Base-by-base conservation (phyloP, 1,140 invertebrate species). In the Pseudomyrmex sp. region DNA sequence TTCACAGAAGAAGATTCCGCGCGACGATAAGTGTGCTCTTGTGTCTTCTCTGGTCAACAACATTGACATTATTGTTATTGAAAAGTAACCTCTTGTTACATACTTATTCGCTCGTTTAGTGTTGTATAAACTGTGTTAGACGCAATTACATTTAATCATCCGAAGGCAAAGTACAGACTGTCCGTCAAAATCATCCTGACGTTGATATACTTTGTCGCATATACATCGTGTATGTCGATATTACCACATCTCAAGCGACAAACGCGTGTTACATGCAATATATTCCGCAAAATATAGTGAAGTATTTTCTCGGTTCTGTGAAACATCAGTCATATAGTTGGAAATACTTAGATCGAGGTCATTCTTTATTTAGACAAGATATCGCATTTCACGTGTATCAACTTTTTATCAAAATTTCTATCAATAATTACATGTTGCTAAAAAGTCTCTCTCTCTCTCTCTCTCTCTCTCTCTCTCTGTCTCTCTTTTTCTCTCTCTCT, bases 51-150 rank as follows among this genome's bases (percentile, higher is more conserved):
- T 54, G 65, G 18, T 79, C n/a, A 54, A 68, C 35, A 52, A 79
- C 75, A 58, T 69, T 79, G 63, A 79, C 15, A 59, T 70, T 70
- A 54, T 26, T 79, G 63, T 46, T 79, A 35, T n/a, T 18, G 44
- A 80, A 80, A 48, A 59, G 44, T n/a, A 35, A 72, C 44, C 23
- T 80, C 76, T 61, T 26, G 10, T 80, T 70, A 58, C 52, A 23
- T 69, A 20, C 65, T 80, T 48, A 44, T 2, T 23, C 10, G 52
- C 20, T 79, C 76, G 26, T 35, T 68, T 66, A 13, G 65, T 48
- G 56, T 50, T 70, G 76, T 70, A 79, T 12, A 20, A 12, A 72
- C 12, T 46, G 72, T 26, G 76, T 80, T 72, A 72, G 44, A 10
- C 44, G 76, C 54, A 72, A 80, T 80, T 66, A 61, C 20, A 18